These are phyloP conservation scores for Aphidius gifuensis DNA, from an alignment of 1,140 invertebrate species.

Conservation along the genomic window DNA sequence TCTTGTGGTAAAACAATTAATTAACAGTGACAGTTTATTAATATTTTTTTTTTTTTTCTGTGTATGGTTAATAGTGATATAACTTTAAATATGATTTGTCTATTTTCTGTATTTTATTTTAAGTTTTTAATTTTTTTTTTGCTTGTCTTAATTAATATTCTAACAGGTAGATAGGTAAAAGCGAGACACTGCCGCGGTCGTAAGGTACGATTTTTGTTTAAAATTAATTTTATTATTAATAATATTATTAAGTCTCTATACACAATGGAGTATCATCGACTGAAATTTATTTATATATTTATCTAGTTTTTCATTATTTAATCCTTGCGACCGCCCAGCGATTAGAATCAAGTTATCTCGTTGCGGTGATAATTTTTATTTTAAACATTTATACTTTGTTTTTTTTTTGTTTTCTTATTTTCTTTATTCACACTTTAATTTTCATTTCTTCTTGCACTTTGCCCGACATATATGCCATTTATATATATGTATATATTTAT, in stretches of 20 bases:
- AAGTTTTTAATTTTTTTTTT: conserved; percentile 5
- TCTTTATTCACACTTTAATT: too few relatives aligned
- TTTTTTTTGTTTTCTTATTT: too few relatives aligned
- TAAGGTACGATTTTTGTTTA: conserved; percentile 17
- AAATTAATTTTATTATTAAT: neutral
- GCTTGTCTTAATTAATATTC: conserved; percentile 1
- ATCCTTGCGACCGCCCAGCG: conserved; percentile 18
- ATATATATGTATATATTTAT: too few relatives aligned
- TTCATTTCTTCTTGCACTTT: conserved; percentile 8
- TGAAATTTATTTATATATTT: conserved; percentile 13
- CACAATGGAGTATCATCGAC: conserved; percentile 15
- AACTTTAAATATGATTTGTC: conserved; percentile 2
- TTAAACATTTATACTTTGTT: too few relatives aligned
- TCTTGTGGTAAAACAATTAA: conserved; percentile 14
- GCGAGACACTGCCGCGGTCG: conserved; percentile 17
- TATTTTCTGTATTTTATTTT: neutral
- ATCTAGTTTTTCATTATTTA: neutral
- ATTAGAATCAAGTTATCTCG: conserved; percentile 14
- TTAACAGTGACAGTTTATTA: conserved; percentile 11
- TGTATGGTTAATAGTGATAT: conserved; percentile 8
- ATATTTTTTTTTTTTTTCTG: conserved; percentile 1
- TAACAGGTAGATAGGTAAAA: conserved; percentile 17
- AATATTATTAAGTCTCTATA: conserved; percentile 16
- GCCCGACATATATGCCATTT: conserved; percentile 7
- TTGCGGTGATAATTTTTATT: conserved; percentile 9